A percentile compares a stretch with the other conserved stretches of the same genome.
phyloP scores from a whole-genome alignment of 2,888 invertebrate genomes.

The Drosophila fungiperda region DNA sequence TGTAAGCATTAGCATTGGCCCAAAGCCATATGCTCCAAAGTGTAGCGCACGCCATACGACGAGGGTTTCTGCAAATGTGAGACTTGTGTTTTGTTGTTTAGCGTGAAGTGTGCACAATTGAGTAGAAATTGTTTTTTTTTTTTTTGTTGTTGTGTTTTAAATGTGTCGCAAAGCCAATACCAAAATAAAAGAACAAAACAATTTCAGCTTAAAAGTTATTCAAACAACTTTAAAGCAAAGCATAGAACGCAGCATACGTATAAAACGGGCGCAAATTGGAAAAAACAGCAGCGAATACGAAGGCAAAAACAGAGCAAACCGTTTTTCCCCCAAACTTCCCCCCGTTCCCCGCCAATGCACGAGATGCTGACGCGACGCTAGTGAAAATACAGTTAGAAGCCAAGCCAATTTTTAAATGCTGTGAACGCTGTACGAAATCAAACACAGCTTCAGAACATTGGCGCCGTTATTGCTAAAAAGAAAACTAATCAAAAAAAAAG shows the following conservation, averaged over 20 bases:
- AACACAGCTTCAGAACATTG: slow-evolving; percentile 36
- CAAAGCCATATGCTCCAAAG: slow-evolving; percentile 9
- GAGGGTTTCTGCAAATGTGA: slow-evolving; percentile 75
- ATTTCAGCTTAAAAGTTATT: slow-evolving; percentile 35
- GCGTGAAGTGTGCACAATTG: slow-evolving; percentile 72
- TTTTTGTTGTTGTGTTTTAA: slow-evolving; percentile 37
- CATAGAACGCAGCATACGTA: slow-evolving; percentile 7
- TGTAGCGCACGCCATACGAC: slow-evolving; percentile 57
- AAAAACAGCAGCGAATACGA: slow-evolving; percentile 50
- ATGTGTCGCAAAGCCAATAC: slow-evolving; percentile 60
- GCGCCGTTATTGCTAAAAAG: slow-evolving; percentile 16
- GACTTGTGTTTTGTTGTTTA: slow-evolving; percentile 74
- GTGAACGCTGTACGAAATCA: neutral
- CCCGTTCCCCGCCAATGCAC: slow-evolving; percentile 27
- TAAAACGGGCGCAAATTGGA: slow-evolving; percentile 45
- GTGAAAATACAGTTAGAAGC: slow-evolving; percentile 46
- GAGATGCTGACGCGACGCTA: slow-evolving; percentile 43
- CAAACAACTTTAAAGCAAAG: slow-evolving; percentile 31
- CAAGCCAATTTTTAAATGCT: slow-evolving; percentile 7
- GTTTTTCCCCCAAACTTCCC: slow-evolving; percentile 32
- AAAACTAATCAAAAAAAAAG: neutral
- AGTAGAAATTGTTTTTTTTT: slow-evolving; percentile 58
- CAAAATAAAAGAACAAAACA: slow-evolving; percentile 38
- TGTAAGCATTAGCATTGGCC: neutral
- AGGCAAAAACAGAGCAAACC: slow-evolving; percentile 39